Conservation (phyloP, 2,797 vertebrate species). For the Melanitta fusca region DNA sequence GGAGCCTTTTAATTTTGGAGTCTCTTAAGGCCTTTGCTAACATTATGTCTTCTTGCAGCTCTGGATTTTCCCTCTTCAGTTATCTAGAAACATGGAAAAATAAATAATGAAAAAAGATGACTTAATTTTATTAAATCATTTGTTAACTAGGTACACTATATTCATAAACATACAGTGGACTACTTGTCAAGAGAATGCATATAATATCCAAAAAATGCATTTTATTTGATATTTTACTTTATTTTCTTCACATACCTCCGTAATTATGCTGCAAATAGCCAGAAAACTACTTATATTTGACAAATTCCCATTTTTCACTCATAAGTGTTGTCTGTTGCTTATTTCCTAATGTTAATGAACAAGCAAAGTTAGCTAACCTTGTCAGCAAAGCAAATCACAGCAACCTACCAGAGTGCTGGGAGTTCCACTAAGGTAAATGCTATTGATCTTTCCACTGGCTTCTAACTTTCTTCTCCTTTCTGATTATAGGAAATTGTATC, state of each 20-base stretch:
- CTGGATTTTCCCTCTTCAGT: conserved; percentile 87
- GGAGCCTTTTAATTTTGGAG: conserved; percentile 89
- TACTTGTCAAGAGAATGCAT: not conserved
- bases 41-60: conserved; percentile 88
- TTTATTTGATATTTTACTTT: not conserved
- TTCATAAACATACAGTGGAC: not conserved
- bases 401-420: not conserved
- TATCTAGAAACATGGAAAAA: conserved; percentile 75
- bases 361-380: not conserved
- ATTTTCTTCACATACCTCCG: not conserved
- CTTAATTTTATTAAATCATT: not conserved
- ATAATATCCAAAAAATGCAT: not conserved
- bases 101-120: not conserved
- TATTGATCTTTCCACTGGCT: not conserved
- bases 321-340: not conserved
- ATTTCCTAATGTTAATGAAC: not conserved
- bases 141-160: not conserved
- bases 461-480: not conserved
- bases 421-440: not conserved
- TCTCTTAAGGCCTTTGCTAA: conserved; percentile 88
- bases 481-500: not conserved
- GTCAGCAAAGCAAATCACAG: not conserved
- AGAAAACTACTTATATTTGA: not conserved
- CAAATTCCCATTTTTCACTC: not conserved
- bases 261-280: not conserved